Evolutionary conservation across 2,113 vertebrate genomes (phyloP).

Genomic region (Dermatemys mawii): DNA sequence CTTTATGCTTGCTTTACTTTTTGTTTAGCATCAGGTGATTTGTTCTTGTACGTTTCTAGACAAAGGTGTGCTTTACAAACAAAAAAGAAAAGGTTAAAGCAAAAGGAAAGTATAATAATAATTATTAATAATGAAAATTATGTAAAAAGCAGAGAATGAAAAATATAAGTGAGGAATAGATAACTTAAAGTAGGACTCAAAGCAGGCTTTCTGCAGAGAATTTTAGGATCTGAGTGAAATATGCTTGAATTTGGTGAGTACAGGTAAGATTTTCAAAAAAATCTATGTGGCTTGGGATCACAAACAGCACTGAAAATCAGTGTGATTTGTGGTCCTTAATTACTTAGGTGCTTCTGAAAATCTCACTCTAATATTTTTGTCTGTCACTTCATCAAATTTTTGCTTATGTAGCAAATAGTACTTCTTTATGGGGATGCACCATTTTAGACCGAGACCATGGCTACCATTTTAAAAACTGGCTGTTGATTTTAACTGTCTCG

Average conservation of each 20-base stretch:
- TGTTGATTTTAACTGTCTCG: neutral
- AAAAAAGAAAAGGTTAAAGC: conserved; percentile 20
- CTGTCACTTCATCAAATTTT: accelerated
- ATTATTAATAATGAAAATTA: neutral
- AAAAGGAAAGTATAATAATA: neutral
- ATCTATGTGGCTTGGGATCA: neutral
- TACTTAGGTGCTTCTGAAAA: accelerated
- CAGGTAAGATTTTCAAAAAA: accelerated
- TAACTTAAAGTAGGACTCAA: neutral
- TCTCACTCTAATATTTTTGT: accelerated
- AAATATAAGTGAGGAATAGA: neutral
- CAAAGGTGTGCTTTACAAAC: conserved; percentile 33
- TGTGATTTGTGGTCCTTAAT: neutral
- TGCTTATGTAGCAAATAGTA: neutral
- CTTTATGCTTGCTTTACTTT: conserved; percentile 46
- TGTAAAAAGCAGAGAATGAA: neutral
- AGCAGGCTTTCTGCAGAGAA: neutral
- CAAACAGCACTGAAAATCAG: neutral
- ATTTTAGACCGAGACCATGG: neutral
- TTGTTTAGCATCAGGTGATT: conserved; percentile 53
- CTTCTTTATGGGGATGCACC: neutral
- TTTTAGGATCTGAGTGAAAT: neutral
- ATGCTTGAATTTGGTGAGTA: neutral
- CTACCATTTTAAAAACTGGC: neutral
- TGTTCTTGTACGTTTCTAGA: conserved; percentile 15